phyloP scores from a whole-genome alignment of 2,888 invertebrate species.

The Oasisia sp. region DNA sequence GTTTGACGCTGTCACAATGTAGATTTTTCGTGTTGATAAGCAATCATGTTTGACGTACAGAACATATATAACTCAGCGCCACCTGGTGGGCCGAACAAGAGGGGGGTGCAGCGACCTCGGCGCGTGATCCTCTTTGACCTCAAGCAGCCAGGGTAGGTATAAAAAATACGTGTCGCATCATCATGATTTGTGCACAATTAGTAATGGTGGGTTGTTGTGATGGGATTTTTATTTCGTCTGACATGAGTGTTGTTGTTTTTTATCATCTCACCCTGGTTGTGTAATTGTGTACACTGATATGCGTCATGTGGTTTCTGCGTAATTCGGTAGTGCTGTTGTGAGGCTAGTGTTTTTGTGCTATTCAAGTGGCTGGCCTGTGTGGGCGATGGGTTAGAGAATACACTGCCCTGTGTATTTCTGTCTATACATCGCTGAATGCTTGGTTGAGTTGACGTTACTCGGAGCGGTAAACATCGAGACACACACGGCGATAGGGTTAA shows the following conservation, averaged over 20 bases:
- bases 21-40: background rate
- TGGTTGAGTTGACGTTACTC: background rate
- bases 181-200: conserved; percentile 5
- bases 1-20: background rate
- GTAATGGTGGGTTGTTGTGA: background rate
- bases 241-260: background rate
- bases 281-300: conserved; percentile 6
- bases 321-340: background rate
- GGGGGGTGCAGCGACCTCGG: background rate
- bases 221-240: background rate
- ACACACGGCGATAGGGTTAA: background rate
- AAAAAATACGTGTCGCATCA: background rate
- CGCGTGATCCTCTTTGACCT: background rate
- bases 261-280: background rate
- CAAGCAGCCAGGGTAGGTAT: background rate
- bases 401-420: background rate
- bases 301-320: background rate
- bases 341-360: background rate
- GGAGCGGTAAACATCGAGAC: background rate
- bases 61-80: background rate
- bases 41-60: background rate
- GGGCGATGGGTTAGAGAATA: background rate
- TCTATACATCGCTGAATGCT: background rate
- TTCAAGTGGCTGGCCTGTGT: background rate
- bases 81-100: background rate